Base-by-base conservation (phyloP, 2,888 invertebrate genomes). In the Helleia helle region DNA sequence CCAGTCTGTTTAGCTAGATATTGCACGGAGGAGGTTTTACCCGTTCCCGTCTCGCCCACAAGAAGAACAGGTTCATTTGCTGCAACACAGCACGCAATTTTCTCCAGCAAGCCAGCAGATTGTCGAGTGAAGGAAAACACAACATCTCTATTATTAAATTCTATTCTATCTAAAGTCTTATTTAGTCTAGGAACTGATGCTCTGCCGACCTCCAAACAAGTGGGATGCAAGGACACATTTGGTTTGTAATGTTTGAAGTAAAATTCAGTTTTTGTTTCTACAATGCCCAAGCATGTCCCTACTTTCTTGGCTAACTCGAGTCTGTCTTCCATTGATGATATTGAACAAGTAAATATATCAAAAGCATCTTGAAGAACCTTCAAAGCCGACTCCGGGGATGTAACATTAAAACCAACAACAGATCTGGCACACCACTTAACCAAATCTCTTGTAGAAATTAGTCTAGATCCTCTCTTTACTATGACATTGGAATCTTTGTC, bases 1-100 rank as follows among this genome's bases (percentile, higher is more conserved):
- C 94, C 93, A 0, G 94, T 90, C 50, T 92, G 90, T 46, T 90
- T 88, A 0, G 98, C 95, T 40, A 99, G 81, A 71, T 94, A 96
- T 66, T 99, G 99, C 1, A 99, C 90, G 0, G 94, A 91, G 0
- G 96, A 95, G 0, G 99, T 99, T 85, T 99, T 99, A 0, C 99
- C 99, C 0, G 97, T 97, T 34, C 99, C 99, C 0, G 99, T 99
- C 81, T 99, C 99, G 17, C 99, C 99, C 0, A 99, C 97, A 4
- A 99, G 81, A 3, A 99, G 79, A 1, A 98, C 94, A 0, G 99
- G 96, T 65, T 99, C 99, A 36, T 90, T 89, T 37, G 92, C 88
- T 0, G 83, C 84, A 0, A 98, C 90, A 61, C 95, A 94, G 46
- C 93, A 93, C 12, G 95, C 91, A 38, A 99, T 91, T 14, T 93